phyloP scores from a whole-genome alignment of 2,888 invertebrate species.

The Xestoiulus laeticollis region DNA sequence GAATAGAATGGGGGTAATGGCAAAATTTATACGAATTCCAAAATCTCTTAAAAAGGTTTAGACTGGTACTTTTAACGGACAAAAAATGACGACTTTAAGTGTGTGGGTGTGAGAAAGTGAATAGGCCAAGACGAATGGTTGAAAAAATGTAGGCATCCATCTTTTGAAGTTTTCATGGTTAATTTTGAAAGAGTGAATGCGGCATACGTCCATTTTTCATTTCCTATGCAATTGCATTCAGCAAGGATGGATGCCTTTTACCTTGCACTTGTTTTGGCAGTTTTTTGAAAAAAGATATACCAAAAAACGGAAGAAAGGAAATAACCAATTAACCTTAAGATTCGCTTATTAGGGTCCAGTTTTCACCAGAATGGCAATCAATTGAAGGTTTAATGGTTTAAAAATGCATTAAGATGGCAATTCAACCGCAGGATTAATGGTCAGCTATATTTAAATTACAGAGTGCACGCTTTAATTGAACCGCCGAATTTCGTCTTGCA shows the following conservation, averaged over 20 bases:
- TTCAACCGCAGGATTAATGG: background rate
- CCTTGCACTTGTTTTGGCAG: background rate
- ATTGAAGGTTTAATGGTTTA: background rate
- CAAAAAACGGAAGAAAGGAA: constrained; percentile 3
- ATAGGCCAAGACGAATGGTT: background rate
- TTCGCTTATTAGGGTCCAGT: constrained; percentile 7
- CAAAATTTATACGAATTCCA: background rate
- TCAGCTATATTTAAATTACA: background rate
- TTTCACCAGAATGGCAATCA: background rate
- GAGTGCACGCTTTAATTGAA: constrained; percentile 18
- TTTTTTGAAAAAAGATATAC: background rate
- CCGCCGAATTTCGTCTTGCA: background rate
- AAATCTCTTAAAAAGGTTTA: background rate
- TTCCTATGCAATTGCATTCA: background rate
- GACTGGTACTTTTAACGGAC: background rate
- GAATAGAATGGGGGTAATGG: no score
- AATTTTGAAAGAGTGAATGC: constrained; percentile 23
- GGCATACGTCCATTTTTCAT: background rate
- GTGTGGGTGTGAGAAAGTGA: background rate
- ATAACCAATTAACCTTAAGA: constrained; percentile 14
- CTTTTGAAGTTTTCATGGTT: constrained; percentile 33
- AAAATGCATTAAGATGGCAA: background rate
- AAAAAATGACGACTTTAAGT: background rate
- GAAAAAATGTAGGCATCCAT: background rate
- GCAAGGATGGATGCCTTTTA: constrained; percentile 5